Evolutionary conservation across 2,113 vertebrate species (phyloP), one percentile per base, ranked within the genome.

Genomic region (Neogale vison): DNA sequence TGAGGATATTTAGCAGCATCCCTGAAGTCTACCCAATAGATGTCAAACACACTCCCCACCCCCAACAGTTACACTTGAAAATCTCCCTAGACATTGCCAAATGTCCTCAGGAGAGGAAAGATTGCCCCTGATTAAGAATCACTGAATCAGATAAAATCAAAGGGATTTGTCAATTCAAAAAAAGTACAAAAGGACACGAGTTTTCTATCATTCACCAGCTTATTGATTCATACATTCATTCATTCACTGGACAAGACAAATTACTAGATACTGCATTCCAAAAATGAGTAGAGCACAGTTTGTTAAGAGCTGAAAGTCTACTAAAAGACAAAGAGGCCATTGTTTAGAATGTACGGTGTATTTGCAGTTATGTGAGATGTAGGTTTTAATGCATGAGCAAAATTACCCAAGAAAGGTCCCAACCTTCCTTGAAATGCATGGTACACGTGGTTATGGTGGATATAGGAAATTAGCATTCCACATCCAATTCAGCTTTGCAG

Each of bases 301-400:
- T 39, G 8, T 61, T 59, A 92, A 23, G 67, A 95, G 6, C 36
- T 85, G n/a, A 79, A 89, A 61, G 14, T 59, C 71, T 80, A 47
- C 15, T 29, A 65, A 76, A 72, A 87, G 36, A 92, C 11, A 83
- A 84, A 93, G 29, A 83, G 29, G 4, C 4, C 74, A 45, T 20
- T 95, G 42, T 61, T 92, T 95, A 80, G 59, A 83, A 55, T 52
- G 24, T 74, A 77, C 36, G 7, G 13, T 80, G 6, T 34, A 74
- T 83, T 83, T 55, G 10, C 34, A 93, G 12, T 88, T 79, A 63
- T 21, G 21, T 79, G 57, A 84, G 36, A 20, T 79, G 20, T 13
- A 79, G 6, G 4, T 52, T 92, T 96, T 83, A 90, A 67, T 63
- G 67, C 18, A 80, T 42, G 95, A 77, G 94, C 39, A 80, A 96